Percentiles rank a stretch among this genome's conserved stretches.
These are phyloP conservation scores for Leptinotarsa haldemani DNA, from an alignment of 2,888 invertebrate genomes.

Conservation along the genomic window DNA sequence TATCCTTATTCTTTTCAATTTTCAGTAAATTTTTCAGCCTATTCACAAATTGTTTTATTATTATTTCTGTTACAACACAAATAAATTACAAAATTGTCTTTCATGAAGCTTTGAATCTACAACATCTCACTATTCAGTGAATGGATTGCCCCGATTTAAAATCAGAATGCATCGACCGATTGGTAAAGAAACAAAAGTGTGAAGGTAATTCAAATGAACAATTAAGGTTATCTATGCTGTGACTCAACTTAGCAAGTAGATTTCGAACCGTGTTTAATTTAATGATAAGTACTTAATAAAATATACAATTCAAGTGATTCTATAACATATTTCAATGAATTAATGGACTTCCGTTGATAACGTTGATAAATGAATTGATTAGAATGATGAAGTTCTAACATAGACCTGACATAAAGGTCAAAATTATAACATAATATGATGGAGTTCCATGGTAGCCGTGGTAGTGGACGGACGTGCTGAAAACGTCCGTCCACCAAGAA, in stretches of 20 bases:
- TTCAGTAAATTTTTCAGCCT: too few relatives aligned
- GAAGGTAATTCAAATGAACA: conserved; percentile 26
- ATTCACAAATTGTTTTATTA: too few relatives aligned
- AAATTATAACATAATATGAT: too few relatives aligned
- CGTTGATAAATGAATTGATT: too few relatives aligned
- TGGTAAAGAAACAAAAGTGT: conserved; percentile 23
- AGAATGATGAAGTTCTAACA: too few relatives aligned
- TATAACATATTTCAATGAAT: background rate
- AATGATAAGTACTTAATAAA: background rate
- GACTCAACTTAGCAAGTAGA: conserved; percentile 18
- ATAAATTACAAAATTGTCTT: background rate
- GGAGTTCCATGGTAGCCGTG: too few relatives aligned
- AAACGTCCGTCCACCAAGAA: too few relatives aligned
- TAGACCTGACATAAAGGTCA: too few relatives aligned
- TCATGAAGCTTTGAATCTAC: background rate
- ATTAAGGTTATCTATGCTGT: conserved; percentile 26
- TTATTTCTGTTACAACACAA: background rate
- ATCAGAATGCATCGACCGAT: conserved; percentile 4
- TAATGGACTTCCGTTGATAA: background rate
- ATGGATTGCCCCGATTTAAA: conserved; percentile 9
- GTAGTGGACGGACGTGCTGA: too few relatives aligned
- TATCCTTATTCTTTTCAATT: too few relatives aligned
- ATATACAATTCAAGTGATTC: background rate
- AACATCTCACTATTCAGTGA: background rate
- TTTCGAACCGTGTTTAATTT: conserved; percentile 10